Base-by-base conservation (phyloP, 2,797 vertebrate species). In the Hippopotamyrus pictus region DNA sequence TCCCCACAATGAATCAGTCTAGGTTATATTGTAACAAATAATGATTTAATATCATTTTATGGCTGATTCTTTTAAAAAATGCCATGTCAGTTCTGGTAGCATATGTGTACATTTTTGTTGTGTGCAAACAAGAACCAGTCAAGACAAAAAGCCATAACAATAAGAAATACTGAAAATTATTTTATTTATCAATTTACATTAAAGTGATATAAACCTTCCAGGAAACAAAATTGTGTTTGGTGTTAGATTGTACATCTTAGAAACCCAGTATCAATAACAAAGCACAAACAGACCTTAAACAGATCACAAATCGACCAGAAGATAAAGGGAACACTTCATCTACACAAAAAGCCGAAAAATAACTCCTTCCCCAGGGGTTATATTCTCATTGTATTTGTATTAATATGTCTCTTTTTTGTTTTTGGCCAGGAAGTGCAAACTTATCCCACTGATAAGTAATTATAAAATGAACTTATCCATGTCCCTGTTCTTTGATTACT, bases 221-320 rank as follows among this genome's bases (percentile, higher is more conserved):
- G 94, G 94, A 95, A 96, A 94, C 94, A 94, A 96, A 97, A 95
- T 96, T 95, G 7, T 82, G 96, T 97, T 97, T 97, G 94, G 94
- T 97, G 96, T 97, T 96, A 96, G 97, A 96, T 97, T 97, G 97
- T 98, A 98, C 97, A 98, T 97, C 98, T 97, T 98, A 97, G 97
- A 98, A 98, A 96, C 94, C 93, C 94, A 95, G 96, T 97, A 96
- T 97, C 96, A 97, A 97, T 98, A 98, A 97, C 97, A 97, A 97
- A 97, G 97, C 98, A 99, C 97, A 97, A 97, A 97, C 95, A 85
- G 44, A 85, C 37, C 37, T 83, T 22, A 48, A 83, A 83, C 46
- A 48, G 69, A 73, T 73, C 69, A 82, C 37, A 82, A 46, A 22
- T 46, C 96, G 96, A 98, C 97, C 97, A 98, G 97, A 95, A 96